Base-by-base conservation (phyloP, 2,113 vertebrate species). In the Promerops cafer region DNA sequence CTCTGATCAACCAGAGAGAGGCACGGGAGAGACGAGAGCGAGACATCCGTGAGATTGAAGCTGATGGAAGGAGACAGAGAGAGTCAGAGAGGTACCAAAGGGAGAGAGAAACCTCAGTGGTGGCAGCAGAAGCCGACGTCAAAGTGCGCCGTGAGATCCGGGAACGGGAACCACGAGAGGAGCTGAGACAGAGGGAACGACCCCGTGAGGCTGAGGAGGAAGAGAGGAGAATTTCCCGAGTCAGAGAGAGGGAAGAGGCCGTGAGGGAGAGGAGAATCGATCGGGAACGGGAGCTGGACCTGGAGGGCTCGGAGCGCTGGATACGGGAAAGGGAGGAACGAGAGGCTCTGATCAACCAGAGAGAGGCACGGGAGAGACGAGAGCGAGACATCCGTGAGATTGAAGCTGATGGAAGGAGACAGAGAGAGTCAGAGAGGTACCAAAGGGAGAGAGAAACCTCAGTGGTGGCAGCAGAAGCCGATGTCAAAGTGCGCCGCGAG, bases 241-340 rank as follows among this genome's bases (percentile, higher is more conserved):
- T 35, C 57, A 42, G 39, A 16, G 61, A 64, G 28, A 63, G 60
- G 18, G 60, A 63, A 7, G 37, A 21, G 17, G 4, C 19, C 9
- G 1, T 40, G 60, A 63, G 39, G 13, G 60, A 40, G 60, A 30
- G 60, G 9, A 63, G 39, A 42, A 11, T 30, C 6, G 9, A 63
- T 1, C 4, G 0, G 1, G 13, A 42, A 10, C 39, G 2, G 13
- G 28, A 63, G 6, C 39, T 63, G 28, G 60, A 88, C 0, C 31
- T 44, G 7, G 65, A 82, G 0, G 21, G n/a, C 2, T 35, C 47
- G 11, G 76, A 64, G 23, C 5, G 4, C 6, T 8, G 8, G 2
- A 33, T 2, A 15, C 1, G 12, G 56, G n/a, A 76, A 7, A 47
- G 27, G 12, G n/a, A 60, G 26, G 53, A 35, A 74, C 5, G 9